Evolutionary conservation across 2,113 vertebrate species (phyloP).

Genomic region (Tychaedon coryphoeus): DNA sequence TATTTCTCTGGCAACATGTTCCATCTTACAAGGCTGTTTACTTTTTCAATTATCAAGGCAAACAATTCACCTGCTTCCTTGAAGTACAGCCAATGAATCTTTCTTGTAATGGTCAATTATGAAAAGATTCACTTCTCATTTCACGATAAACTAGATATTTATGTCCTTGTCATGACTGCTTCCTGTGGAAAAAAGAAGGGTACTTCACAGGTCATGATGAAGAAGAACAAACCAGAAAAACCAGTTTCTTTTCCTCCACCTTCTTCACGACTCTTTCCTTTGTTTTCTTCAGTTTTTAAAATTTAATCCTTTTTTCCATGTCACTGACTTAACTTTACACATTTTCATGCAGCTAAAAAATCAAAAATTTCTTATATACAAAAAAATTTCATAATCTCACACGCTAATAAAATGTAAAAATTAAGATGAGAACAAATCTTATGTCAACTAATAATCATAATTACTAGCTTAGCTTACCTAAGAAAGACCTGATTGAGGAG

Average conservation of each 20-base stretch:
- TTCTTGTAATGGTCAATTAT: background rate
- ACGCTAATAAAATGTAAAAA: background rate
- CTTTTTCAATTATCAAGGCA: slow-evolving; percentile 4
- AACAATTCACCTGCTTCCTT: slow-evolving; percentile 11
- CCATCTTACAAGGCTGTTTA: background rate
- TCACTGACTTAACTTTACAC: background rate
- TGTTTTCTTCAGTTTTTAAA: background rate
- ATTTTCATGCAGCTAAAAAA: background rate
- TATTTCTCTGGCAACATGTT: background rate
- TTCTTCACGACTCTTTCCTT: background rate
- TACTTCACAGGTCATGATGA: background rate
- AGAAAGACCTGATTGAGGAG: background rate
- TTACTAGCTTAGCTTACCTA: background rate
- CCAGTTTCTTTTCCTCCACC: background rate
- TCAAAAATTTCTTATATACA: background rate
- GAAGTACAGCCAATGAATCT: background rate
- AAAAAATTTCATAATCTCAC: background rate
- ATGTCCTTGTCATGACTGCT: background rate
- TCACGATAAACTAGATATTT: background rate
- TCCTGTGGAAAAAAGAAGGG: background rate
- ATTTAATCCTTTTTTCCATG: background rate
- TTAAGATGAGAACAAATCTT: background rate
- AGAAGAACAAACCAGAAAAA: background rate
- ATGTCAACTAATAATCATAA: background rate
- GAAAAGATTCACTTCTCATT: background rate